Evolutionary conservation across 2,888 invertebrate genomes (phyloP), one percentile per base, ranked within the genome.

Genomic region (Phymatocera aterrima): DNA sequence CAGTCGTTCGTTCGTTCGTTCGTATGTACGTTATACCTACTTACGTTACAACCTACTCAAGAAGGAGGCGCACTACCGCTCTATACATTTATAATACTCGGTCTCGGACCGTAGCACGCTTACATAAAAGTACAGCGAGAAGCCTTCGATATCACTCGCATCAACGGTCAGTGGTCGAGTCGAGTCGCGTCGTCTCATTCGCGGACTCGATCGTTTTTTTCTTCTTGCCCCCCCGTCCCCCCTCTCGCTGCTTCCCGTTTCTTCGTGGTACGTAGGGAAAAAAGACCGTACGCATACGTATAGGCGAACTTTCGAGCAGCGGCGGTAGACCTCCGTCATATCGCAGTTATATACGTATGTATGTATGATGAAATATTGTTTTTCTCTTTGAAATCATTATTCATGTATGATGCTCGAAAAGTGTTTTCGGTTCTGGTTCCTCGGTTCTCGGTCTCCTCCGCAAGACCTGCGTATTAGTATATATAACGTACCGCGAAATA

Each of bases 131-230:
- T 72, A 72, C 72, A 51, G 18, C 72, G 72, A n/a, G n/a, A 51
- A 48, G 51, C 51, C 72, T 72, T 72, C 72, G 72, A 72, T 72
- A 72, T 72, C 72, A 72, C 51, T 72, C 72, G 72, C 72, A 72
- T 72, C 72, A 72, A 72, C 72, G 72, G 72, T 72, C 72, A 72
- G 72, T 72, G 72, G 72, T 72, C 72, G 72, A 51, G 72, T 51
- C 46, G 68, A 18, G 51, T 51, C 60, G 60, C 18, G 18, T 64
- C 64, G 72, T 72, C 51, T 72, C 72, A 21, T 72, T 72, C 34
- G 72, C 72, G 48, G 72, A 72, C 72, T 72, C 40, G 12, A 15
- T 43, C 43, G 24, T 15, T 28, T 15, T 5, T 5, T 4, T n/a
- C 15, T 5, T 10, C 15, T 51, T 51, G 3, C 28, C 8, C 28